phyloP scores from a whole-genome alignment of 2,113 vertebrate species.

The Uropsilus gracilis region DNA sequence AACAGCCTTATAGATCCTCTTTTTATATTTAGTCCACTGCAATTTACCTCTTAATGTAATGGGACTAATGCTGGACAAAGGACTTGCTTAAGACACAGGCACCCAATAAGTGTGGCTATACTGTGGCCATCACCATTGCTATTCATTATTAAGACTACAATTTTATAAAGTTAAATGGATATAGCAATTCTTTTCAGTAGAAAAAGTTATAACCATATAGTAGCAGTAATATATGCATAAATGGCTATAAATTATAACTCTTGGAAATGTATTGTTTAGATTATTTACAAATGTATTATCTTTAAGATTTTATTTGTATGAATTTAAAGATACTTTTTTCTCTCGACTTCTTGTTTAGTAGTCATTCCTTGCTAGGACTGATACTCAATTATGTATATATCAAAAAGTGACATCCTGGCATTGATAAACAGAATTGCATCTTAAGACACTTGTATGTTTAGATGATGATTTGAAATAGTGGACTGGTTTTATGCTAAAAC shows the following conservation, averaged over 20 bases:
- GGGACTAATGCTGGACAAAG: neutral
- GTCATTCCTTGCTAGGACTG: neutral
- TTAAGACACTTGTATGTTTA: neutral
- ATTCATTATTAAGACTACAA: neutral
- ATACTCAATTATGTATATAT: accelerated
- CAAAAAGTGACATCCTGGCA: neutral
- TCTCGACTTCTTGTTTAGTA: neutral
- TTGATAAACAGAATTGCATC: neutral
- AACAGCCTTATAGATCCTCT: neutral
- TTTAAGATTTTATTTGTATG: slow-evolving; percentile 13
- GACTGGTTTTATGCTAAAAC: neutral
- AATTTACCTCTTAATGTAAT: neutral
- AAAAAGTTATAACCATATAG: neutral
- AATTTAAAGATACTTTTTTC: neutral
- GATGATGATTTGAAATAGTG: neutral
- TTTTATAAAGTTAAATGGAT: neutral
- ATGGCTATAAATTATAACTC: neutral
- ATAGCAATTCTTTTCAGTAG: neutral
- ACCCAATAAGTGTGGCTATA: neutral
- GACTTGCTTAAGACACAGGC: neutral
- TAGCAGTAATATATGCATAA: neutral
- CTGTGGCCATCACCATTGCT: neutral
- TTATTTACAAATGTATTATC: neutral
- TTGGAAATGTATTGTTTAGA: neutral
- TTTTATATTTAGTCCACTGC: neutral